phyloP scores from a whole-genome alignment of 2,113 vertebrate species.

The Pseudorectes ferrugineus region DNA sequence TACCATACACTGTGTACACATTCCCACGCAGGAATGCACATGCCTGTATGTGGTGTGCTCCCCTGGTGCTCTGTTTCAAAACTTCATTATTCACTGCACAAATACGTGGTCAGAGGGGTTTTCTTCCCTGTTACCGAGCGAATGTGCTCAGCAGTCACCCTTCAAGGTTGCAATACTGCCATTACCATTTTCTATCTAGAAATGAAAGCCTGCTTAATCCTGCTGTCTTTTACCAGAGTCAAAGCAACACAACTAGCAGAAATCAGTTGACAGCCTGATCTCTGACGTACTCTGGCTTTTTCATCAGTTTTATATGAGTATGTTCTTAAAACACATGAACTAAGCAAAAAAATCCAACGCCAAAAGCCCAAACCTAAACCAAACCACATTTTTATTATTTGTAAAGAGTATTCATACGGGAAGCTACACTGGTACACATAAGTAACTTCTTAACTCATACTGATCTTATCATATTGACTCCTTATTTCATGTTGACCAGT shows the following conservation, averaged over 20 bases:
- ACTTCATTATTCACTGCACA: not conserved
- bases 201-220: not conserved
- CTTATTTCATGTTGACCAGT: not conserved
- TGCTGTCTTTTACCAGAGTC: not conserved
- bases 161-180: not conserved
- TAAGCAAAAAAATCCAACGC: not conserved
- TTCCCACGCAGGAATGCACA: accelerated
- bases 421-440: not conserved
- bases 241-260: not conserved
- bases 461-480: not conserved
- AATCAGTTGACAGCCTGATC: not conserved
- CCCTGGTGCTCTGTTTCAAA: not conserved
- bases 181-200: not conserved
- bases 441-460: not conserved
- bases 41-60: no score
- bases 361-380: not conserved
- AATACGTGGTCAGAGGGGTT: not conserved
- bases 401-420: not conserved
- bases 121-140: not conserved
- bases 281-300: not conserved
- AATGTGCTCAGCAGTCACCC: not conserved
- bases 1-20: not conserved
- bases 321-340: not conserved
- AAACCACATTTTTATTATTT: not conserved
- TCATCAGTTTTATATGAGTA: not conserved